Conservation (phyloP, 2,888 invertebrate genomes). For the Andrena chrysosceles region DNA sequence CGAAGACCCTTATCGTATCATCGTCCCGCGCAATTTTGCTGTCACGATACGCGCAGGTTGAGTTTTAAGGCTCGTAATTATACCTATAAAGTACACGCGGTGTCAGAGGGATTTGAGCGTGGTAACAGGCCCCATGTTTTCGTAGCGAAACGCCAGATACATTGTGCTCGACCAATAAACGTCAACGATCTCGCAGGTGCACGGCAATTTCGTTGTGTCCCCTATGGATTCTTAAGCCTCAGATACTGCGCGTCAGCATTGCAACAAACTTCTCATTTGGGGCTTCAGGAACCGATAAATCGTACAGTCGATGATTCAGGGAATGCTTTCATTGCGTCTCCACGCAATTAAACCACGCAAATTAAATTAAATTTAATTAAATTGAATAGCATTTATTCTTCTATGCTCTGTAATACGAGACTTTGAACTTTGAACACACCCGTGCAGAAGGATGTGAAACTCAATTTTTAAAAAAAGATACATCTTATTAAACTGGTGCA, state of each 20-base stretch:
- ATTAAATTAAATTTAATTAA: too few species aligned
- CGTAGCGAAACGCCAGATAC: constrained; percentile 51
- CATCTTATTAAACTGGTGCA: too few species aligned
- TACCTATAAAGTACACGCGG: constrained; percentile 65
- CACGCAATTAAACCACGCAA: too few species aligned
- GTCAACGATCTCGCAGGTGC: constrained; percentile 66
- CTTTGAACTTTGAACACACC: too few species aligned
- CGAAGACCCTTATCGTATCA: constrained; percentile 61
- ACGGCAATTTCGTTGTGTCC: constrained; percentile 31
- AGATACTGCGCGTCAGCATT: constrained; percentile 32
- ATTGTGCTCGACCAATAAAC: constrained; percentile 64
- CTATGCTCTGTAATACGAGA: too few species aligned
- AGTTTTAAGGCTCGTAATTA: constrained; percentile 72
- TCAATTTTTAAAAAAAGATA: too few species aligned
- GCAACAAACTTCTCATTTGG: constrained; percentile 20
- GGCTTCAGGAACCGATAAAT: constrained; percentile 19
- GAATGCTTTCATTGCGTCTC: background rate
- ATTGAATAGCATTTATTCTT: too few species aligned
- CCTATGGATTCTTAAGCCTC: constrained; percentile 35
- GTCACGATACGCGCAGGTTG: constrained; percentile 63
- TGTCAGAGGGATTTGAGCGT: constrained; percentile 45
- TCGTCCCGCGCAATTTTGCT: constrained; percentile 67
- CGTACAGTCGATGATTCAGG: constrained; percentile 1
- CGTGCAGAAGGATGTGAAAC: too few species aligned
- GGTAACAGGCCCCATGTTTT: constrained; percentile 44